phyloP scores from a whole-genome alignment of 1,140 invertebrate species.

The Drosophila albomicans region DNA sequence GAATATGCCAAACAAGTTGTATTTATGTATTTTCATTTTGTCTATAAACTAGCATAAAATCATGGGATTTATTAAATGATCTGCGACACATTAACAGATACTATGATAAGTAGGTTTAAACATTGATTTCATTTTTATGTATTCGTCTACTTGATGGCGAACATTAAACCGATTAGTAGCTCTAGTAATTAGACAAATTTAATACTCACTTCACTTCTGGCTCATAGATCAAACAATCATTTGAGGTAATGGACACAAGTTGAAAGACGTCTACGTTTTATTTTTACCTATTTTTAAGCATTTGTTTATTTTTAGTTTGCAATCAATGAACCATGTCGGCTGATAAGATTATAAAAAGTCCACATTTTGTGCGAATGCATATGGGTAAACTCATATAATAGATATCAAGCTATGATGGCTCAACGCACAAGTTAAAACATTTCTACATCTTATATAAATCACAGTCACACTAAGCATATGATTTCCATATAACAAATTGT shows the following conservation, averaged over 20 bases:
- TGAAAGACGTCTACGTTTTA: constrained; percentile 43
- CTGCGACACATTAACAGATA: too few species aligned
- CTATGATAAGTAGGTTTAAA: too few species aligned
- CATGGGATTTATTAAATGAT: too few species aligned
- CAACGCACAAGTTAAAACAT: constrained; percentile 7
- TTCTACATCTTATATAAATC: constrained; percentile 26
- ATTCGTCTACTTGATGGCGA: too few species aligned
- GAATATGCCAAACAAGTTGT: background rate
- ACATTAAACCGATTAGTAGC: too few species aligned
- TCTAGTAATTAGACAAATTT: too few species aligned
- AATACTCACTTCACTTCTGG: background rate
- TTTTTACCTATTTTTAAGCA: constrained; percentile 64
- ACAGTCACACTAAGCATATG: constrained; percentile 1
- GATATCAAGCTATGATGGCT: constrained; percentile 38
- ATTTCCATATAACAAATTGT: constrained; percentile 53
- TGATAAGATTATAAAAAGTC: constrained; percentile 70
- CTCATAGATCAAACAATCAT: background rate
- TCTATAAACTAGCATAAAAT: too few species aligned
- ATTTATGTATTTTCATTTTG: background rate
- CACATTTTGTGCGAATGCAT: constrained; percentile 37
- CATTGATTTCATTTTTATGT: too few species aligned
- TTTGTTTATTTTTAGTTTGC: constrained; percentile 75
- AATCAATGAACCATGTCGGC: constrained; percentile 54
- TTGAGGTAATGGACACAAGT: constrained; percentile 9
- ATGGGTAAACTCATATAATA: constrained; percentile 21